These are phyloP conservation scores for Myotis myotis DNA, from an alignment of 2,797 vertebrate species.

Conservation along the genomic window DNA sequence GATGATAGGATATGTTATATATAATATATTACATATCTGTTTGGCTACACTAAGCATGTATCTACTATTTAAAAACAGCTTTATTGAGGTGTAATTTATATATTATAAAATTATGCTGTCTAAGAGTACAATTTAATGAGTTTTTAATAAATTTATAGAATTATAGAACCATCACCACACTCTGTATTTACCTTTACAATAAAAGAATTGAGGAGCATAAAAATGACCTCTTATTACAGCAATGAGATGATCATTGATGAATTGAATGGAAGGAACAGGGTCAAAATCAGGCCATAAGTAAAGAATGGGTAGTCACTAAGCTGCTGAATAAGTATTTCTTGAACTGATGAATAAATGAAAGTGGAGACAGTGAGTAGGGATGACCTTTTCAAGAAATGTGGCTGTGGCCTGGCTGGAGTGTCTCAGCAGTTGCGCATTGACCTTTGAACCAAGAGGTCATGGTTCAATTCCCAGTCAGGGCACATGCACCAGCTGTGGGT, in stretches of 20 bases:
- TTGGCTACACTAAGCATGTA: not conserved
- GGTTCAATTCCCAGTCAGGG: too few relatives aligned
- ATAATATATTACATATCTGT: not conserved
- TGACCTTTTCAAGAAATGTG: not conserved
- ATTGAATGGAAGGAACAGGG: not conserved
- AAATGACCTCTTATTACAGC: not conserved
- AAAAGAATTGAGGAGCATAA: not conserved
- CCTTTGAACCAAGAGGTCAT: too few relatives aligned
- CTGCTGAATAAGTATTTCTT: not conserved
- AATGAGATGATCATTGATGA: not conserved
- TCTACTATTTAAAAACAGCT: not conserved
- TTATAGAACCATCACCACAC: not conserved
- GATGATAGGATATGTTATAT: not conserved
- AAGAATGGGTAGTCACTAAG: not conserved
- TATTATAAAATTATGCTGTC: not conserved
- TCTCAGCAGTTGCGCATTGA: too few relatives aligned
- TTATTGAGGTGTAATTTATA: not conserved
- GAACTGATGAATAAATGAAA: not conserved
- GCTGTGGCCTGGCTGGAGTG: too few relatives aligned
- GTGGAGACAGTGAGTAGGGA: not conserved
- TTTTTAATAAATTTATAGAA: not conserved
- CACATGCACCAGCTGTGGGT: too few relatives aligned
- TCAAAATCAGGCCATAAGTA: not conserved
- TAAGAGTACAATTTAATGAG: not conserved
- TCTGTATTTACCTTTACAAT: conserved; percentile 19